phyloP scores from a whole-genome alignment of 2,888 invertebrate species.

The Phyto melanocephala region DNA sequence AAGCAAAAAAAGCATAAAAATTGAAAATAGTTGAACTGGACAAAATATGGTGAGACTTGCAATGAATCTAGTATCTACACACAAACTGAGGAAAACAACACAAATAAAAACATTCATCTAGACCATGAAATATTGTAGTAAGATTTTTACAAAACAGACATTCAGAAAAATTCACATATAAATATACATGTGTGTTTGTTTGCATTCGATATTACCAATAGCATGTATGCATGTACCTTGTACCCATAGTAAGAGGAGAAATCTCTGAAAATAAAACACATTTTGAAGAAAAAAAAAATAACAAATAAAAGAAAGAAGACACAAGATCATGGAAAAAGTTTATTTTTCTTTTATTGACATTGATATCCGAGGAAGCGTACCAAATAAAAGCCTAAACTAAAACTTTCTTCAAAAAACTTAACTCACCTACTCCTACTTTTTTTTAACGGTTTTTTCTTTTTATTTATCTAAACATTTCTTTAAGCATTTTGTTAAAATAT shows the following conservation, averaged over 20 bases:
- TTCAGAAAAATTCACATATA: background rate
- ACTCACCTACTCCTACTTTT: background rate
- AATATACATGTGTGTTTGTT: background rate
- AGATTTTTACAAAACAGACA: background rate
- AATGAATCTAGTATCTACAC: conserved; percentile 44
- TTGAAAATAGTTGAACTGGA: conserved; percentile 45
- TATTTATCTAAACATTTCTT: background rate
- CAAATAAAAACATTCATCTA: conserved; percentile 34
- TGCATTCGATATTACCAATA: background rate
- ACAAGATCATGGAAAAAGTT: conserved; percentile 12
- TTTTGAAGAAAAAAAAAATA: background rate
- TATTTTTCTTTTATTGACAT: conserved; percentile 46
- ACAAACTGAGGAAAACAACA: background rate
- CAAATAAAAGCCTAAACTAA: background rate
- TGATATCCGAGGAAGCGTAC: conserved; percentile 56
- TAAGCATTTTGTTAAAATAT: background rate
- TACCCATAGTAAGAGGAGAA: conserved; percentile 30
- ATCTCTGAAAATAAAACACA: conserved; percentile 10
- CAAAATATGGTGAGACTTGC: conserved; percentile 51
- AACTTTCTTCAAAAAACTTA: background rate
- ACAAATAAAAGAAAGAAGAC: background rate
- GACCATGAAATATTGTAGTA: conserved; percentile 48
- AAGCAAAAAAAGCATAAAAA: conserved; percentile 22
- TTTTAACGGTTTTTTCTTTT: background rate
- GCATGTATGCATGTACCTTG: conserved; percentile 10